Percentiles rank a stretch among this genome's conserved stretches.
Evolutionary conservation across 2,797 vertebrate species (phyloP).

Genomic region (Bovichtus variegatus): DNA sequence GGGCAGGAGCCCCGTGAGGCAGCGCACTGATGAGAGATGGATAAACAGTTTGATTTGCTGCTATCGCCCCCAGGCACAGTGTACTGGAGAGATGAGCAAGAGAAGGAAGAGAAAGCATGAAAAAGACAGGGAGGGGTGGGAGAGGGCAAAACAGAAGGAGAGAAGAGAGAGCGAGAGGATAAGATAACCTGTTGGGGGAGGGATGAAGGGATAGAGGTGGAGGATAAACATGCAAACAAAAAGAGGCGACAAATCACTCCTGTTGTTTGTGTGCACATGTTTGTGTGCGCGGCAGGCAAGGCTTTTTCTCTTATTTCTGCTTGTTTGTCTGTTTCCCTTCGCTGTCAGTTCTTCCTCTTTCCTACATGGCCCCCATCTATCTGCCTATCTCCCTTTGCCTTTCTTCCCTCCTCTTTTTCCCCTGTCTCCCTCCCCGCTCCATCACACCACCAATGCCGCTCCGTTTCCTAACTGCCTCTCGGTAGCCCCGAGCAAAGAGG

Average conservation of each 20-base stretch:
- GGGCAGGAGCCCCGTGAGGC: conserved; percentile 82
- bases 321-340: conserved; percentile 62
- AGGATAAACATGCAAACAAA: conserved; percentile 81
- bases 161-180: conserved; percentile 73
- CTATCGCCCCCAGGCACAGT: conserved; percentile 86
- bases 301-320: conserved; percentile 61
- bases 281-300: conserved; percentile 47
- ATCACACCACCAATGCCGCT: conserved; percentile 57
- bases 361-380: conserved; percentile 59
- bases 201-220: conserved; percentile 73
- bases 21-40: conserved; percentile 84
- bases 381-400: conserved; percentile 42
- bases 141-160: conserved; percentile 77
- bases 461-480: conserved; percentile 73
- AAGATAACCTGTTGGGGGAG: conserved; percentile 78
- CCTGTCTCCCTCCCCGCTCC: conserved; percentile 48
- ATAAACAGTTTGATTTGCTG: conserved; percentile 89
- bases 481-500: conserved; percentile 72
- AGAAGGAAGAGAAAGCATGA: conserved; percentile 75
- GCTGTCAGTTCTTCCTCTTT: conserved; percentile 67
- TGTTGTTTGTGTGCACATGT: conserved; percentile 67
- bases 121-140: conserved; percentile 64
- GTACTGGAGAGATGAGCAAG: conserved; percentile 86
- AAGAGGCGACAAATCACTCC: conserved; percentile 77
- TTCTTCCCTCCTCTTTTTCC: conserved; percentile 27